These are phyloP conservation scores for Hirtodrosophila confusa DNA, from an alignment of 2,888 invertebrate genomes.

Conservation along the genomic window DNA sequence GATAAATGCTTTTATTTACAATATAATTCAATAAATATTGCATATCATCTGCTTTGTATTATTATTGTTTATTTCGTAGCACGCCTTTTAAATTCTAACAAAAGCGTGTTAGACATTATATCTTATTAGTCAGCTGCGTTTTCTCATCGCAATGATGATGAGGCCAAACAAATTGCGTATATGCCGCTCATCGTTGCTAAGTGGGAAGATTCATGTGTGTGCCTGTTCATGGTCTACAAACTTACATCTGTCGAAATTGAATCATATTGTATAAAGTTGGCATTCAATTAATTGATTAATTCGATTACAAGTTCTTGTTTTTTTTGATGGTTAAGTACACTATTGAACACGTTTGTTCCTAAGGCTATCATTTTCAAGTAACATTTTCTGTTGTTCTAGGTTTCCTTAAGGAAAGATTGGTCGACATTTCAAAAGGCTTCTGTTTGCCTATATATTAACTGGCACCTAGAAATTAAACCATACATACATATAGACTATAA, in stretches of 20 bases:
- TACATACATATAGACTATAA: no score
- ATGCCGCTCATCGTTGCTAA: not conserved
- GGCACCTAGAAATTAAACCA: no score
- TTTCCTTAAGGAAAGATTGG: no score
- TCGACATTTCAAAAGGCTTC: no score
- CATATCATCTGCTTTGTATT: slow-evolving; percentile 11
- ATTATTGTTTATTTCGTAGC: slow-evolving; percentile 6
- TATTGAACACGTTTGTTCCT: no score
- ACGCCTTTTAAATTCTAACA: slow-evolving; percentile 5
- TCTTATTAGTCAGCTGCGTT: slow-evolving; percentile 26
- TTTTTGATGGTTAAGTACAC: no score
- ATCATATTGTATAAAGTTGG: slow-evolving; percentile 12
- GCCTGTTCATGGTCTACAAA: not conserved
- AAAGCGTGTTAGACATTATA: slow-evolving; percentile 4
- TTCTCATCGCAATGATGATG: slow-evolving; percentile 14
- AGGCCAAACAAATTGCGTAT: not conserved
- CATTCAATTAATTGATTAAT: slow-evolving; percentile 39
- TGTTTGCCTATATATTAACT: no score
- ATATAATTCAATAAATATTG: not conserved
- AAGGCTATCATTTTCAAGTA: no score
- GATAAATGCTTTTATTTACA: slow-evolving; percentile 7
- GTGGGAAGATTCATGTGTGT: not conserved
- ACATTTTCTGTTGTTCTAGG: not conserved
- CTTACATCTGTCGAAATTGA: slow-evolving; percentile 8
- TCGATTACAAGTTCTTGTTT: not conserved